Conservation (phyloP, 1,140 invertebrate genomes). For the Platyura marginata region DNA sequence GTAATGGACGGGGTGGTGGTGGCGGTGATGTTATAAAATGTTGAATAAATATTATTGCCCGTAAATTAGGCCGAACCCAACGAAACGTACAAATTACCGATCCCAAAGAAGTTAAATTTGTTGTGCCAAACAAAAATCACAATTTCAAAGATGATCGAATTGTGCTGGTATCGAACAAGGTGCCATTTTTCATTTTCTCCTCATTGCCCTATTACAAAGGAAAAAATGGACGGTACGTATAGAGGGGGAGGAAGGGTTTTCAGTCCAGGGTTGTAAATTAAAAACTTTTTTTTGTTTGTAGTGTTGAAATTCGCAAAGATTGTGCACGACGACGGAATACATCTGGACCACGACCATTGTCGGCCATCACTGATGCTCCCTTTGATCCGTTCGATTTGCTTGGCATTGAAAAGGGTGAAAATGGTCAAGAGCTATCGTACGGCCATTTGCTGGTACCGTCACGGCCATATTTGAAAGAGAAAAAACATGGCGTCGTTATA, state of each 20-base stretch:
- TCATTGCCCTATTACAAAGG: conserved; percentile 50
- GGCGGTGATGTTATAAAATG: no score
- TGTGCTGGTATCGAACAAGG: conserved; percentile 47
- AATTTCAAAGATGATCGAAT: conserved; percentile 47
- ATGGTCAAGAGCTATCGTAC: conserved; percentile 79
- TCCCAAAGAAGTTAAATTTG: conserved; percentile 37
- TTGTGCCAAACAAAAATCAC: conserved; percentile 8
- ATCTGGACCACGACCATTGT: conserved; percentile 62
- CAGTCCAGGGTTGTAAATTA: conserved; percentile 44
- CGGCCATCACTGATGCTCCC: conserved; percentile 61
- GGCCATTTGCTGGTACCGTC: conserved; percentile 64
- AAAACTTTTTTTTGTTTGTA: conserved; percentile 23
- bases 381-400: conserved; percentile 69
- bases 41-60: no score
- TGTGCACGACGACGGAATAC: conserved; percentile 59
- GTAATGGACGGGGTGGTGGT: no score
- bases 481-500: conserved; percentile 10
- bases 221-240: background rate
- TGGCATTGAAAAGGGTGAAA: conserved; percentile 61
- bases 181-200: conserved; percentile 67
- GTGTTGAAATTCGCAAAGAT: conserved; percentile 53
- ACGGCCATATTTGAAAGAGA: conserved; percentile 30
- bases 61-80: conserved; percentile 24
- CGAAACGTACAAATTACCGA: conserved; percentile 36
- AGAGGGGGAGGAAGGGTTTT: no score